These are phyloP conservation scores for Choloepus didactylus DNA, from an alignment of 2,797 vertebrate species.

Conservation along the genomic window DNA sequence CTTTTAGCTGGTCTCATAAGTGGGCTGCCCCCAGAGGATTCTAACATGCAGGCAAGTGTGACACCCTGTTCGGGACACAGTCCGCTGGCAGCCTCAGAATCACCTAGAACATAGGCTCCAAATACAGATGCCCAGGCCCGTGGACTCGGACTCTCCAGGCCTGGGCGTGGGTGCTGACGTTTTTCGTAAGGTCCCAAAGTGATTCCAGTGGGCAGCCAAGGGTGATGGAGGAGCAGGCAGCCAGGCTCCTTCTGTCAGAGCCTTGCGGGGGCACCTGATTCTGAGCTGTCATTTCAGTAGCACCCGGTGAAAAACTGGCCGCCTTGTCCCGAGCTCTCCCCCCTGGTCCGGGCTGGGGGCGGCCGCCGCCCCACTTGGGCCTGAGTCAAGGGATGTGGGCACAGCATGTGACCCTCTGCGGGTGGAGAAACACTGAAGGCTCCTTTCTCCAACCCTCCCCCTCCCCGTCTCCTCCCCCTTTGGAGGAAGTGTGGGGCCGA, in stretches of 20 bases:
- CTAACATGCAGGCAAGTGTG: background rate
- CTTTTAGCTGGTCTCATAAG: background rate
- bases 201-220: background rate
- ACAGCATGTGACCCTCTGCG: slow-evolving; percentile 55
- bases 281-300: background rate
- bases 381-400: slow-evolving; percentile 74
- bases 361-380: background rate
- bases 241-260: background rate
- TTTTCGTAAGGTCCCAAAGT: background rate
- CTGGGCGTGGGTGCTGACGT: background rate
- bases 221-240: background rate
- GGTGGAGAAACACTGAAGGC: background rate
- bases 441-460: background rate
- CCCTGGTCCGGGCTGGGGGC: background rate
- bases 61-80: background rate
- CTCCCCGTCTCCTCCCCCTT: background rate
- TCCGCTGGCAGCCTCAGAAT: background rate
- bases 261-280: background rate
- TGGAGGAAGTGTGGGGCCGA: background rate
- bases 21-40: background rate
- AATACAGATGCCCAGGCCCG: background rate
- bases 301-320: background rate
- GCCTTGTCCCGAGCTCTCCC: background rate
- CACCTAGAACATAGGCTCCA: background rate
- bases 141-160: background rate